Evolutionary conservation across 2,113 vertebrate genomes (phyloP).

Genomic region (Sterna hirundo): DNA sequence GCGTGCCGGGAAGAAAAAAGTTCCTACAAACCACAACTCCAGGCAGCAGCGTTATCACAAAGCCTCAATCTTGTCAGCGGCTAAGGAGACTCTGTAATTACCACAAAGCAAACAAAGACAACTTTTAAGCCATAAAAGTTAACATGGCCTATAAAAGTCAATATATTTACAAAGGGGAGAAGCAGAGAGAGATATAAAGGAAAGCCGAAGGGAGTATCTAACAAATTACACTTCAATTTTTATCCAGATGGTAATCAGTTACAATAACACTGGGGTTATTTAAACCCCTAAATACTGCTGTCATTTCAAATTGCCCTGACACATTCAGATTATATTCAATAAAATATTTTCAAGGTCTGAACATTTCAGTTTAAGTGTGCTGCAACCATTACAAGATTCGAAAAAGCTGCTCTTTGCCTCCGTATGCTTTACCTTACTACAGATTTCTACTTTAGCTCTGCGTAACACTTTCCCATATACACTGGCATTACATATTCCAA

Average conservation of each 20-base stretch:
- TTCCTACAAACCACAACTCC: neutral
- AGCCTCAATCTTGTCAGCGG: neutral
- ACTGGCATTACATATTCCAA: neutral
- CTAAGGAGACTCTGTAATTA: neutral
- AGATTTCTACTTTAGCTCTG: neutral
- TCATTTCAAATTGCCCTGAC: neutral
- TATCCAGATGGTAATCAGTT: conserved; percentile 3
- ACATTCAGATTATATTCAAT: neutral
- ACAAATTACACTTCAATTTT: conserved; percentile 17
- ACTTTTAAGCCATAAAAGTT: neutral
- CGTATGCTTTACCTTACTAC: neutral
- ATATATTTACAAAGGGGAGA: conserved; percentile 38
- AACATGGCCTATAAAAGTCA: conserved; percentile 3
- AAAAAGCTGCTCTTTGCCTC: neutral
- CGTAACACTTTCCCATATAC: neutral
- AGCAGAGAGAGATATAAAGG: neutral
- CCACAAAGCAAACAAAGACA: conserved; percentile 5
- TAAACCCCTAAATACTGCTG: neutral
- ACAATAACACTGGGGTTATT: conserved; percentile 32
- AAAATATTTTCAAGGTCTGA: neutral
- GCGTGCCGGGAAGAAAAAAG: neutral
- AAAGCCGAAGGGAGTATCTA: conserved; percentile 6
- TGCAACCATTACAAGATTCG: neutral
- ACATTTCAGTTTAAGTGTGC: neutral
- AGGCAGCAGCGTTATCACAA: neutral